These are phyloP conservation scores for Pinctada fucata DNA, from an alignment of 2,888 invertebrate species.

Conservation along the genomic window DNA sequence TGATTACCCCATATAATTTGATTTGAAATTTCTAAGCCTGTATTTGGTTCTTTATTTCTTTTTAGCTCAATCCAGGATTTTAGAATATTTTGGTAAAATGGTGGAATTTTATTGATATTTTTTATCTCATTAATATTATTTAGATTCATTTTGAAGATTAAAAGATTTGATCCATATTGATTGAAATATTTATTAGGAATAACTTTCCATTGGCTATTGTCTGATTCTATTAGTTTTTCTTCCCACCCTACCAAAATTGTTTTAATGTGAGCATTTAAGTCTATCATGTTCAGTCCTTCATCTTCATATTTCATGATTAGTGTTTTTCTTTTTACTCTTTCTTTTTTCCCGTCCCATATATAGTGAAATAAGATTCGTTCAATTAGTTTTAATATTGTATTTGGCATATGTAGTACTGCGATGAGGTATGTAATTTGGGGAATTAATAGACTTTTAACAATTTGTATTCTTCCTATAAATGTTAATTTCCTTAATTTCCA, in stretches of 20 bases:
- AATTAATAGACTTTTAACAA: neutral
- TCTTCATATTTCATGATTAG: neutral
- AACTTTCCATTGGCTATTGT: neutral
- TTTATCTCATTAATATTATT: neutral
- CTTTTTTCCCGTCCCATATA: neutral
- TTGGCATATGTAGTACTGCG: neutral
- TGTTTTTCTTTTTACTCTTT: neutral
- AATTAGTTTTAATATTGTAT: neutral
- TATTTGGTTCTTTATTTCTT: slow-evolving; percentile 8
- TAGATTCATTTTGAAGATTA: neutral
- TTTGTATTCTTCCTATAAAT: neutral
- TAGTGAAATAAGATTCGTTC: neutral
- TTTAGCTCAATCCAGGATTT: neutral
- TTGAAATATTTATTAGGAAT: neutral
- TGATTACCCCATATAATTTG: too few species aligned
- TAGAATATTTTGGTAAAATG: too few species aligned
- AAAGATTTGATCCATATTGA: neutral
- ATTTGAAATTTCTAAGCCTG: too few species aligned
- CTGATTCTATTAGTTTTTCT: neutral
- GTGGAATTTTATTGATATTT: too few species aligned
- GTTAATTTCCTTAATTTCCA: neutral
- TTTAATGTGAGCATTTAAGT: neutral
- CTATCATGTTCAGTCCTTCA: neutral
- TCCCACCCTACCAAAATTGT: neutral
- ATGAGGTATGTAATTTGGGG: neutral